phyloP scores from a whole-genome alignment of 2,888 invertebrate species.

The Allacma fusca region DNA sequence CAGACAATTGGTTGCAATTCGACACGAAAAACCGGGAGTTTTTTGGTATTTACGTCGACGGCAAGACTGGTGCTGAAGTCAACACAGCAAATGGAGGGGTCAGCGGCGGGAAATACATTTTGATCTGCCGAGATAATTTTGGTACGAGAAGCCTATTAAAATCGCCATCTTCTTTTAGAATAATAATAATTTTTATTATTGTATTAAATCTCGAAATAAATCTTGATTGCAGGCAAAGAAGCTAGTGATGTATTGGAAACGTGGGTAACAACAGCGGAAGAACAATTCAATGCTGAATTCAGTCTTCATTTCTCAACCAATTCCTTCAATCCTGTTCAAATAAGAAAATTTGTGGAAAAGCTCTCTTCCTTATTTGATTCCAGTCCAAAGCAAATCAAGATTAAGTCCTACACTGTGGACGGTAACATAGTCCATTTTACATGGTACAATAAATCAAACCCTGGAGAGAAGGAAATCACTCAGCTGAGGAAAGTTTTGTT shows the following conservation, averaged over 20 bases:
- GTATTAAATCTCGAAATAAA: not conserved
- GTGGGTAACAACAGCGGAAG: not conserved
- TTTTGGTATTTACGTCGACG: conserved; percentile 80
- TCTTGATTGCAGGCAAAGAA: conserved; percentile 65
- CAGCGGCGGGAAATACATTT: conserved; percentile 29
- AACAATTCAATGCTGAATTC: conserved; percentile 73
- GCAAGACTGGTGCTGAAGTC: conserved; percentile 72
- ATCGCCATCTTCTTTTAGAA: too few species aligned
- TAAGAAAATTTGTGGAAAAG: conserved; percentile 83
- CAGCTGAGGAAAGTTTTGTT: conserved; percentile 76
- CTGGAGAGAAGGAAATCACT: conserved; percentile 70
- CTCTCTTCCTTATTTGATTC: conserved; percentile 79
- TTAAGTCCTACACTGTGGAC: conserved; percentile 33
- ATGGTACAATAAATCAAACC: conserved; percentile 76
- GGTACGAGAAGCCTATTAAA: conserved; percentile 15
- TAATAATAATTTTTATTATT: too few species aligned
- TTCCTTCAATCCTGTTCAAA: conserved; percentile 74
- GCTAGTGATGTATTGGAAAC: conserved; percentile 81
- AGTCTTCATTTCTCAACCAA: conserved; percentile 78
- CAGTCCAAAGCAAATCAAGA: conserved; percentile 71
- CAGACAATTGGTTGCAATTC: conserved; percentile 86
- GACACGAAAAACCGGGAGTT: conserved; percentile 88
- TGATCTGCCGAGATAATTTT: conserved; percentile 18
- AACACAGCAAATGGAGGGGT: not conserved
- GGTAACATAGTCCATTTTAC: conserved; percentile 48